These are phyloP conservation scores for Anser cygnoides DNA, from an alignment of 2,113 vertebrate genomes.

Conservation along the genomic window DNA sequence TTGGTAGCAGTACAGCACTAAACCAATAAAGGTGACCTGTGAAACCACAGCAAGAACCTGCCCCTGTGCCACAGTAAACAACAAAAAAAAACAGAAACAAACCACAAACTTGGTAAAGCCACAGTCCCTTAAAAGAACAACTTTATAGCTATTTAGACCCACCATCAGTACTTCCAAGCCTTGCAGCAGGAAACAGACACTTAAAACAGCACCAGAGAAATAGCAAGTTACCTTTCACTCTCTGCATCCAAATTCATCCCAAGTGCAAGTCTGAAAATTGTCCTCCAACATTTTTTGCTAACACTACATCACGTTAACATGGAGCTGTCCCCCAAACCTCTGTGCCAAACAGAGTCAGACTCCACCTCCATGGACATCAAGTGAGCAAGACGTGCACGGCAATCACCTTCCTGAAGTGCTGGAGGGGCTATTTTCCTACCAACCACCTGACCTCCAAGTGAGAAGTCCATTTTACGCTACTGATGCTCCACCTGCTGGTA, in stretches of 20 bases:
- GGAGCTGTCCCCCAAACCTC: neutral
- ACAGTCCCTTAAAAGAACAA: neutral
- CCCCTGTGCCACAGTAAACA: neutral
- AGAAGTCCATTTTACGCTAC: neutral
- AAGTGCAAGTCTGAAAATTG: neutral
- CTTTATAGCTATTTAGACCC: neutral
- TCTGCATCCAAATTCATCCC: neutral
- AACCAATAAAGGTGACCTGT: neutral
- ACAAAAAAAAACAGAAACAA: neutral
- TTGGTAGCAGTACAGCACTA: neutral
- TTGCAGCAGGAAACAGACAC: neutral
- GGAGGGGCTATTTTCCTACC: neutral
- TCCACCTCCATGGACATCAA: neutral
- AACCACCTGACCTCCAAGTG: neutral
- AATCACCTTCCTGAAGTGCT: neutral
- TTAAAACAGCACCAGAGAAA: neutral
- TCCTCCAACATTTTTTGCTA: neutral
- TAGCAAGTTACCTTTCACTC: neutral
- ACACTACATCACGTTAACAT: neutral
- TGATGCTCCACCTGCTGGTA: neutral
- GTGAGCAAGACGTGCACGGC: neutral
- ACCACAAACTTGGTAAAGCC: neutral
- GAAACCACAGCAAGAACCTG: neutral
- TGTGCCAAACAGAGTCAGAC: neutral
- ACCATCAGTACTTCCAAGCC: neutral